A percentile compares a stretch with the other conserved stretches of the same genome.
Evolutionary conservation across 2,113 vertebrate species (phyloP).

Genomic region (Tachysurus fulvidraco): DNA sequence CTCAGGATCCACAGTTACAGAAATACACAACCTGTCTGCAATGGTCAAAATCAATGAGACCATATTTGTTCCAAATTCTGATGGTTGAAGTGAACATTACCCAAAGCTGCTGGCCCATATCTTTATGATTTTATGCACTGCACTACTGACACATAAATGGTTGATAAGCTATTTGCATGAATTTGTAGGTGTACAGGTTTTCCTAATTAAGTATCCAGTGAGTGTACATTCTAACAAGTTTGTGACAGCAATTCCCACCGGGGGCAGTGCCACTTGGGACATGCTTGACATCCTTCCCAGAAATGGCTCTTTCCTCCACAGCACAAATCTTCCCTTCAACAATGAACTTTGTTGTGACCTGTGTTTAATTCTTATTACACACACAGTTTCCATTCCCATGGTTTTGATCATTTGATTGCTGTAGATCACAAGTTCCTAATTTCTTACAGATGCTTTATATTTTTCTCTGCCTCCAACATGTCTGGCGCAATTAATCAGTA

Average conservation of each 20-base stretch:
- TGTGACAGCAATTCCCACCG: not conserved
- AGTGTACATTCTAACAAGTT: not conserved
- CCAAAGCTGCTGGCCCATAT: not conserved
- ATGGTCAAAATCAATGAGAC: not conserved
- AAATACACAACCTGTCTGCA: not conserved
- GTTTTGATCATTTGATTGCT: not conserved
- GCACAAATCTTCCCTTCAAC: not conserved
- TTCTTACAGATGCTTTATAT: not conserved
- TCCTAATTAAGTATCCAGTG: not conserved
- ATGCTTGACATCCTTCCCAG: not conserved
- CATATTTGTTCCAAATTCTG: not conserved
- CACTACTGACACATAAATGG: not conserved
- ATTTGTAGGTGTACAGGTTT: not conserved
- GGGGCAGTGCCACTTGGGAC: not conserved
- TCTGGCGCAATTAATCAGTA: not conserved
- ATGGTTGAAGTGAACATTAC: not conserved
- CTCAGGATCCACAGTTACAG: too few species aligned
- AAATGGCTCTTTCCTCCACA: not conserved
- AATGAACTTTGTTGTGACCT: not conserved
- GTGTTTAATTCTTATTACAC: not conserved
- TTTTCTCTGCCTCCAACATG: not conserved
- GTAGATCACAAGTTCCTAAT: not conserved
- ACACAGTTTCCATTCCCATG: not conserved
- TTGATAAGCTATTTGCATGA: not conserved
- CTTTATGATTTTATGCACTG: not conserved